These are phyloP conservation scores for Trachelus tabidus DNA, from an alignment of 2,888 invertebrate species.

Conservation along the genomic window DNA sequence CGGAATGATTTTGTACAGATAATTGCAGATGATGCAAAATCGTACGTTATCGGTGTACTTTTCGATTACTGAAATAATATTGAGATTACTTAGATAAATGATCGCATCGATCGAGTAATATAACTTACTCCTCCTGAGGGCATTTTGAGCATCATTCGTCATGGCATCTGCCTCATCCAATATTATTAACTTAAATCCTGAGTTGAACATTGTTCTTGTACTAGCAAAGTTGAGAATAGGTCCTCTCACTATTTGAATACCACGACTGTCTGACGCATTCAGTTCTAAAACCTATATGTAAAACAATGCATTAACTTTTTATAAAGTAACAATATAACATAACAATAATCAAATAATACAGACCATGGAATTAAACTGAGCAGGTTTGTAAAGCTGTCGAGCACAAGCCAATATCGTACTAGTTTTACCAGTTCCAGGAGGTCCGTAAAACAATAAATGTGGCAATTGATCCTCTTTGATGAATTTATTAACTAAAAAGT, in stretches of 20 bases:
- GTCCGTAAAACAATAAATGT: constrained; percentile 96
- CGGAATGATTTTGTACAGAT: constrained; percentile 97
- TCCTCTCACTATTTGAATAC: constrained; percentile 93
- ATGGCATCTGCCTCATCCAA: constrained; percentile 99
- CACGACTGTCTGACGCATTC: constrained; percentile 98
- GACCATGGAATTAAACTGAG: constrained; percentile 95
- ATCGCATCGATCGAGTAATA: constrained; percentile 17
- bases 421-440: constrained; percentile 98
- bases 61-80: constrained; percentile 85
- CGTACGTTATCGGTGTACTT: constrained; percentile 98
- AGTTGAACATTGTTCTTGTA: constrained; percentile 93
- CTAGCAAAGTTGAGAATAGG: constrained; percentile 97
- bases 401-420: constrained; percentile 98
- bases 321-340: neutral
- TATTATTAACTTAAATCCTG: constrained; percentile 94
- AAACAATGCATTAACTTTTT: constrained; percentile 17
- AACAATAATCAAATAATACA: constrained; percentile 13
- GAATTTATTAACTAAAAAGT: constrained; percentile 81
- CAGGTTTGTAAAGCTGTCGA: constrained; percentile 87
- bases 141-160: constrained; percentile 99
- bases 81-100: constrained; percentile 11
- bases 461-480: constrained; percentile 93
- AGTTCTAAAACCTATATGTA: constrained; percentile 81
- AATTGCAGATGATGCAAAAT: constrained; percentile 99
- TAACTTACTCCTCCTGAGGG: constrained; percentile 86